These are phyloP conservation scores for Dasyurus viverrinus DNA, from an alignment of 2,113 vertebrate genomes.

Conservation along the genomic window DNA sequence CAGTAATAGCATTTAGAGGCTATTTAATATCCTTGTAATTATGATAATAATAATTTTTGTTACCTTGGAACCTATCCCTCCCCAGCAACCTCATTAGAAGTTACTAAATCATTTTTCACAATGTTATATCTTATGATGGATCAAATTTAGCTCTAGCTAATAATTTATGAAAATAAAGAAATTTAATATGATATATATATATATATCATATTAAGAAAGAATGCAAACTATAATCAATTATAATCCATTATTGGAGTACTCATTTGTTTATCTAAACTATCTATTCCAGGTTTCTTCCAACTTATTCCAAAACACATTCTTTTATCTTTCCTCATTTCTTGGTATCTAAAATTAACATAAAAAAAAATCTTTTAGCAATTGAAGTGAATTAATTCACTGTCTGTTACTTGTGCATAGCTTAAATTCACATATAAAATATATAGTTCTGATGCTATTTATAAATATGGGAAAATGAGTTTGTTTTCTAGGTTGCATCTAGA, in stretches of 20 bases:
- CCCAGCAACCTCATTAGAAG: conserved; percentile 13
- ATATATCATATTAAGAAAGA: not conserved
- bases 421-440: conserved; percentile 15
- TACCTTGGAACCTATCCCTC: conserved; percentile 21
- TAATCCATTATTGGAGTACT: not conserved
- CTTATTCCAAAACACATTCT: not conserved
- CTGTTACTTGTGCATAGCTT: not conserved
- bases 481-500: not conserved
- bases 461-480: not conserved
- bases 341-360: not conserved
- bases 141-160: conserved; percentile 9
- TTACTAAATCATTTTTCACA: conserved; percentile 6
- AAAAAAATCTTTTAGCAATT: not conserved
- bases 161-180: conserved; percentile 28
- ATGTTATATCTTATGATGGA: not conserved
- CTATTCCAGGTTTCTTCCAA: not conserved
- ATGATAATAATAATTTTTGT: conserved; percentile 14
- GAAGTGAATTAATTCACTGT: conserved; percentile 5
- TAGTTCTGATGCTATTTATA: conserved; percentile 20
- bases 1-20: not conserved
- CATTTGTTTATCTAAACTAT: conserved; percentile 1
- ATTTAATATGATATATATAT: not conserved
- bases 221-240: conserved; percentile 1
- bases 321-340: not conserved
- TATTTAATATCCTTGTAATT: conserved; percentile 8